A percentile compares a stretch with the other conserved stretches of the same genome.
phyloP scores from a whole-genome alignment of 2,888 invertebrate species.

The Xestia sexstrigata region DNA sequence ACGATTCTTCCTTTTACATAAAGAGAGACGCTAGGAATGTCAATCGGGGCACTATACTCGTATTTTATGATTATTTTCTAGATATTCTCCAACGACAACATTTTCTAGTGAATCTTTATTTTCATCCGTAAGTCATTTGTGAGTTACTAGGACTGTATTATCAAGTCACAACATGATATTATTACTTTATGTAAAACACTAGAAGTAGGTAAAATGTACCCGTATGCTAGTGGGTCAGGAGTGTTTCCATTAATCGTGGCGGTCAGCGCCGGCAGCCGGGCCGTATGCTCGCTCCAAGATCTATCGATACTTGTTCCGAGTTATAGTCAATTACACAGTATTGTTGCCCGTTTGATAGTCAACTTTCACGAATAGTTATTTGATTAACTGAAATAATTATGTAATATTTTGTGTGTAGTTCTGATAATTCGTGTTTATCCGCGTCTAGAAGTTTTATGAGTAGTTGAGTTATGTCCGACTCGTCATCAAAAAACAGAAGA shows the following conservation, averaged over 20 bases:
- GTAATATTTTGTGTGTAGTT: neutral
- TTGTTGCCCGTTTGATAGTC: constrained; percentile 24
- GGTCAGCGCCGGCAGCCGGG: neutral
- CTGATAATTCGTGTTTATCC: neutral
- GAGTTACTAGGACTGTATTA: neutral
- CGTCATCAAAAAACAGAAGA: no score
- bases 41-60: neutral
- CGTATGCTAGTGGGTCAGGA: constrained; percentile 36
- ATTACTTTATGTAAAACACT: neutral
- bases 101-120: neutral
- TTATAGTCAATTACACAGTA: constrained; percentile 46
- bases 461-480: no score
- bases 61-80: constrained; percentile 13
- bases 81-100: constrained; percentile 5
- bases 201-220: constrained; percentile 4
- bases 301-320: constrained; percentile 46
- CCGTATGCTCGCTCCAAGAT: constrained; percentile 30
- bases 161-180: neutral
- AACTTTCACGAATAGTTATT: constrained; percentile 3
- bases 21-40: neutral
- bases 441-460: neutral
- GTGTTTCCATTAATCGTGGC: constrained; percentile 46
- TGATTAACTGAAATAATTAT: constrained; percentile 15
- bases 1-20: neutral
- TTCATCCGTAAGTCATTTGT: neutral